Conservation (phyloP, 2,888 invertebrate genomes). For the Podotricha telesiphe region DNA sequence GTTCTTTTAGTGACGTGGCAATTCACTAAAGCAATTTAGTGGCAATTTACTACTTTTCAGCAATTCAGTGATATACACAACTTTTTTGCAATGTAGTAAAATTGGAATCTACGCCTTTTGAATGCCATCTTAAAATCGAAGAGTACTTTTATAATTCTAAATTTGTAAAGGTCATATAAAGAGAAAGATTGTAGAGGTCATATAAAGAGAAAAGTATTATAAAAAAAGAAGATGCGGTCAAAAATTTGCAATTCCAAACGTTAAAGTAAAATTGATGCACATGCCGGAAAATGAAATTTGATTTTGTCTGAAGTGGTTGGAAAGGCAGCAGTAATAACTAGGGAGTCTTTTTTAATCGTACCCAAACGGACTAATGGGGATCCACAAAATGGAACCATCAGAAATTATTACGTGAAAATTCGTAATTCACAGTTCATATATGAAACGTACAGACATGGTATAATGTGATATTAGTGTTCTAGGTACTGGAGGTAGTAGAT, state of each 20-base stretch:
- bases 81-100: too few relatives aligned
- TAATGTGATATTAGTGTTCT: too few relatives aligned
- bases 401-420: slow-evolving; percentile 6
- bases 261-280: slow-evolving; percentile 31
- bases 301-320: slow-evolving; percentile 32
- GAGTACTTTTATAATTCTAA: too few relatives aligned
- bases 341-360: slow-evolving; percentile 27
- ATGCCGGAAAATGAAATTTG: slow-evolving; percentile 38
- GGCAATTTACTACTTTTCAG: too few relatives aligned
- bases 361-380: slow-evolving; percentile 19
- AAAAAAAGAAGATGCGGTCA: neutral
- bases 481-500: too few relatives aligned
- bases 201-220: neutral
- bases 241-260: slow-evolving; percentile 1
- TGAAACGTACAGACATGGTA: neutral
- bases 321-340: slow-evolving; percentile 23
- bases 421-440: slow-evolving; percentile 13
- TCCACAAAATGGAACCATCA: neutral
- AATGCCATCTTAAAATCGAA: too few relatives aligned
- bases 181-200: neutral
- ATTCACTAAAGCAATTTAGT: too few relatives aligned
- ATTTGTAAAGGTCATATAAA: neutral
- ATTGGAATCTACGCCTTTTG: too few relatives aligned
- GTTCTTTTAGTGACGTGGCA: too few relatives aligned
- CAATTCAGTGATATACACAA: too few relatives aligned